Conservation (phyloP, 2,797 vertebrate genomes). For the Periparus ater region DNA sequence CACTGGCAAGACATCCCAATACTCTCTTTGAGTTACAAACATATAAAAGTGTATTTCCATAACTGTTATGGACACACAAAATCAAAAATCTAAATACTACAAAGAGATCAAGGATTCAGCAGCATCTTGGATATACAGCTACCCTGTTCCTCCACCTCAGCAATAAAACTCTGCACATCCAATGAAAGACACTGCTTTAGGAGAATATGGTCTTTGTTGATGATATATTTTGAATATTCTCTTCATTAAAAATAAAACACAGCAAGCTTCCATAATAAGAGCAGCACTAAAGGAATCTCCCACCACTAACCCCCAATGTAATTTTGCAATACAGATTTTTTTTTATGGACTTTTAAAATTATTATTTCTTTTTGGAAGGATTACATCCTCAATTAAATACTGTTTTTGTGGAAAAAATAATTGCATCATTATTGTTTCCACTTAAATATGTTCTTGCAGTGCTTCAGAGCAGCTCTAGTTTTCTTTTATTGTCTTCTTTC, state of each 20-base stretch:
- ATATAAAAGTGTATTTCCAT: background rate
- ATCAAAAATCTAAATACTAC: background rate
- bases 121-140: background rate
- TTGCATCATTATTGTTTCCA: slow-evolving; percentile 21
- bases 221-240: background rate
- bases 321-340: background rate
- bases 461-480: background rate
- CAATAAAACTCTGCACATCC: background rate
- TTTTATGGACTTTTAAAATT: background rate
- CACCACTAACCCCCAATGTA: background rate
- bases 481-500: background rate
- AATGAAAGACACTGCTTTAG: background rate
- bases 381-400: background rate
- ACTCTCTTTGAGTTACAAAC: background rate
- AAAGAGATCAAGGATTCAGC: background rate
- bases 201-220: background rate
- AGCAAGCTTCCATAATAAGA: background rate
- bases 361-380: background rate
- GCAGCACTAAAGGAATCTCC: background rate
- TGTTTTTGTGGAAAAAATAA: background rate
- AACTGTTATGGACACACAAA: background rate
- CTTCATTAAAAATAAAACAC: background rate
- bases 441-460: background rate
- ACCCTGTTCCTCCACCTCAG: background rate
- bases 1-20: background rate